Evolutionary conservation across 2,888 invertebrate species (phyloP), one percentile per base, ranked within the genome.

Genomic region (Prionchulus punctatus): DNA sequence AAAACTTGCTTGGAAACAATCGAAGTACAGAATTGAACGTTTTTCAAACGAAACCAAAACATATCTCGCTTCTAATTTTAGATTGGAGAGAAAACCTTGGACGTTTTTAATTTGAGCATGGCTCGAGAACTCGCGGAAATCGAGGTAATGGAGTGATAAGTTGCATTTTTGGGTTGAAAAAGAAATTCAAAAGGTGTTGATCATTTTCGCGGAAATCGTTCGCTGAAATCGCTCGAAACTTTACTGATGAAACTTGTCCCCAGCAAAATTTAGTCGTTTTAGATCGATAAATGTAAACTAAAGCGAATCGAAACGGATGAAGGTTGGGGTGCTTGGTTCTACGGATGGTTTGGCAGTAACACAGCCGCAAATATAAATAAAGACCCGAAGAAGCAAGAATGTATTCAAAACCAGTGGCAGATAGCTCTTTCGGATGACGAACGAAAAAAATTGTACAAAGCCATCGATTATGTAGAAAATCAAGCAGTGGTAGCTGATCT

Each of bases 401-500:
- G 66, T 52, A 62, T 66, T 50, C 63, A 63, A 26, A 56, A 62
- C 7, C 82, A 89, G 71, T 85, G 96, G 71, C 84, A 90, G 70
- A 83, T 84, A 60, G 89, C 86, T n/a, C 90, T 96, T 86, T 89
- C 88, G 0, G 70, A 82, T 0, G 87, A 86, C 1, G 98, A 98
- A 70, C 96, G 94, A 71, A 79, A 80, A 28, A 91, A 91, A 68
- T 76, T 98, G 25, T 96, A 85, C 75, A 81, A 83, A 61, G 96
- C 96, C 1, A 94, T 98, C 68, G 96, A 89, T 66, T 99, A 98
- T 74, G 84, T 89, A 66, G 94, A 96, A 74, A 86, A 86, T 71
- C 78, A 80, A 49, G 71, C 70, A 55, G 70, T 73, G 1, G 72
- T 73, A 2, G 67, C 69, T 47, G 73, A 76, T 55, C 78, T n/a